phyloP scores from a whole-genome alignment of 2,113 vertebrate genomes.

The Holacanthus passer region DNA sequence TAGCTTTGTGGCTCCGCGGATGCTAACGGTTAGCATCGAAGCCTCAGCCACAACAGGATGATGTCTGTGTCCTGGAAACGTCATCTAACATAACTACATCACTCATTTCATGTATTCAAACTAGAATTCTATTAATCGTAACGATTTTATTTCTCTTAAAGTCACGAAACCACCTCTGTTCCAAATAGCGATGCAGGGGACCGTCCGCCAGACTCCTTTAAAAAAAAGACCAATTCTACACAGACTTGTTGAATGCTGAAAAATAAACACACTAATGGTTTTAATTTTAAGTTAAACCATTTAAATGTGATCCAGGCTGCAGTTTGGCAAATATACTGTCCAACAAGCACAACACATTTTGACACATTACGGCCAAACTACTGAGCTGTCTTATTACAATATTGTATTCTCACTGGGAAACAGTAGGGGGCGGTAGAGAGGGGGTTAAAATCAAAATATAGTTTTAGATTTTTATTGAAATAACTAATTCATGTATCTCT shows the following conservation, averaged over 20 bases:
- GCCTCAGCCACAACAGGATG: background rate
- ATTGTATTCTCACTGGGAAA: background rate
- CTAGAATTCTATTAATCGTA: fast-evolving
- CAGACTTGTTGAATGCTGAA: fast-evolving
- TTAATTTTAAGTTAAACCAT: fast-evolving
- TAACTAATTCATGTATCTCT: background rate
- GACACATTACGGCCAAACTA: too few relatives aligned
- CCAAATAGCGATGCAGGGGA: background rate
- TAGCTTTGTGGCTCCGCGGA: constrained; percentile 34
- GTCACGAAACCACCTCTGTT: background rate
- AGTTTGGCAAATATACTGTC: background rate
- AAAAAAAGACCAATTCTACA: background rate
- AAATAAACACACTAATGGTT: background rate
- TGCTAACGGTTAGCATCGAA: constrained; percentile 51
- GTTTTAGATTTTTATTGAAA: background rate
- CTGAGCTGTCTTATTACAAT: background rate
- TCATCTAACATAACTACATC: fast-evolving
- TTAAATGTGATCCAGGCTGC: fast-evolving
- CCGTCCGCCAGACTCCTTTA: background rate
- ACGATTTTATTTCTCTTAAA: background rate
- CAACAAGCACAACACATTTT: background rate
- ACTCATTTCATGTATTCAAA: fast-evolving
- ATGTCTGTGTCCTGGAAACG: background rate
- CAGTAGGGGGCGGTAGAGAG: constrained; percentile 7
- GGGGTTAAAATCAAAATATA: background rate